Conservation (phyloP, 2,888 invertebrate genomes). For the Conops quadrifasciatus region DNA sequence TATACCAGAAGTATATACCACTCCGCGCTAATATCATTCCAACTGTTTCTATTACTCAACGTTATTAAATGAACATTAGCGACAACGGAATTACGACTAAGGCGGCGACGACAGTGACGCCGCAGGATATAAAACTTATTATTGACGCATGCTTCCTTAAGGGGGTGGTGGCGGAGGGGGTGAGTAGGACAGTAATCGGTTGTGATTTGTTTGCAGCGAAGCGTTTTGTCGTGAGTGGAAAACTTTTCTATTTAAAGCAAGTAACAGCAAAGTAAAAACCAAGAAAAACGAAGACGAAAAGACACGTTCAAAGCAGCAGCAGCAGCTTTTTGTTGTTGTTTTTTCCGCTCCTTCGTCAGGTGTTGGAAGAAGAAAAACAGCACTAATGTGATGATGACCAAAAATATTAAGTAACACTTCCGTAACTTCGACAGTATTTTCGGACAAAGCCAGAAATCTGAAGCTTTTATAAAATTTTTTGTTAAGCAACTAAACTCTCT, state of each 20-base stretch:
- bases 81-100: conserved; percentile 8
- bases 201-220: not conserved
- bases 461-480: too few species aligned
- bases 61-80: conserved; percentile 31
- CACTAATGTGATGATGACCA: too few species aligned
- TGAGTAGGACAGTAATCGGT: not conserved
- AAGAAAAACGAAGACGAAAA: too few species aligned
- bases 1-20: not conserved
- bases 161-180: not conserved
- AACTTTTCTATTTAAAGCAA: too few species aligned
- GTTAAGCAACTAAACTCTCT: too few species aligned
- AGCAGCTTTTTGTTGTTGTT: too few species aligned
- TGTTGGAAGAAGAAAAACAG: too few species aligned
- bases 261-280: too few species aligned
- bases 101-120: not conserved
- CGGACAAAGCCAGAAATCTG: not conserved
- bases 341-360: too few species aligned
- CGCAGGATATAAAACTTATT: conserved; percentile 20
- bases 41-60: conserved; percentile 10
- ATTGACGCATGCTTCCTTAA: not conserved
- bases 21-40: not conserved
- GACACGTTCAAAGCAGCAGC: too few species aligned
- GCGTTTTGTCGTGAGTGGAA: not conserved
- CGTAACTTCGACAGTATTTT: too few species aligned
- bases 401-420: too few species aligned